phyloP scores from a whole-genome alignment of 23 tunicate species.

The Oikopleura vanhoeffeni region DNA sequence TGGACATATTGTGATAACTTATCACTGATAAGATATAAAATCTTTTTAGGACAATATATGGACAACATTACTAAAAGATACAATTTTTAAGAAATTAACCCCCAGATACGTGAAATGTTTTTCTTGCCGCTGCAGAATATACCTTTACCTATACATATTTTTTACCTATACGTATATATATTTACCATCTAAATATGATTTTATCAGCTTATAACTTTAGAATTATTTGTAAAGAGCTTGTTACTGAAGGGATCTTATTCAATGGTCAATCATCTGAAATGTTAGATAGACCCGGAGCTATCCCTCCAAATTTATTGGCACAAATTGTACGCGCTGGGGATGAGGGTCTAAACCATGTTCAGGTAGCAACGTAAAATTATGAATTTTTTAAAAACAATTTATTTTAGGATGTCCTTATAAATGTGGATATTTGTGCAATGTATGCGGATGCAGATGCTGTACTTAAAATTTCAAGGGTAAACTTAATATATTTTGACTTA shows the following conservation, averaged over 20 bases:
- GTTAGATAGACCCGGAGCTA: background rate
- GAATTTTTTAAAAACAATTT: background rate
- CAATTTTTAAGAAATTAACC: too few species aligned
- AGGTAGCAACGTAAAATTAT: background rate
- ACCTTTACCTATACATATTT: too few species aligned
- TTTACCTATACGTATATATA: too few species aligned
- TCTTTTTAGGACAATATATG: too few species aligned
- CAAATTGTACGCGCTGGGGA: background rate
- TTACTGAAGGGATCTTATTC: background rate
- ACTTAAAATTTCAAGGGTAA: background rate
- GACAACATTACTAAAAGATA: too few species aligned
- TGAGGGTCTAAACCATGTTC: background rate
- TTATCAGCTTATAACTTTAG: background rate
- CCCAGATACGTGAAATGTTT: too few species aligned
- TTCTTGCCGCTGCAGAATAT: too few species aligned
- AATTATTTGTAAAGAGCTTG: background rate
- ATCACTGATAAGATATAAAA: too few species aligned
- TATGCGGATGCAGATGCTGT: constrained; percentile 6
- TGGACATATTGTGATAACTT: too few species aligned
- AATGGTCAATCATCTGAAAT: background rate
- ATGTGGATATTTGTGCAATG: constrained; percentile 1
- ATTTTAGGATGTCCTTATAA: background rate
- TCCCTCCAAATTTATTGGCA: background rate
- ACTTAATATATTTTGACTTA: background rate
- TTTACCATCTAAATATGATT: background rate